Evolutionary conservation across 2,113 vertebrate species (phyloP).

Genomic region (Xenopus laevis): DNA sequence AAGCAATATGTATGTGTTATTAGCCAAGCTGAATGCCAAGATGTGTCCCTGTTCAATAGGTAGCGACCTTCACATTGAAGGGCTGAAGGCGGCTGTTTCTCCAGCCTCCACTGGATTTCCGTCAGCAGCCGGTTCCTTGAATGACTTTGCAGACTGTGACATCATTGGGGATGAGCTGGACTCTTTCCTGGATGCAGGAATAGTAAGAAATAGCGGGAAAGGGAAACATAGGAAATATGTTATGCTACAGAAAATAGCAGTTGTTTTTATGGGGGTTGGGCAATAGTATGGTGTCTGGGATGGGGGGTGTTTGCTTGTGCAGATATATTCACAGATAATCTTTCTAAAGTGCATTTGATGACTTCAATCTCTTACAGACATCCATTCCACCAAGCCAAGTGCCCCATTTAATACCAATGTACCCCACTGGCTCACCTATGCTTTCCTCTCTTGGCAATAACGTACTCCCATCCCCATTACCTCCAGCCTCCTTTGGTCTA

Average conservation of each 20-base stretch:
- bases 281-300: too few species aligned
- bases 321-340: neutral
- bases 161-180: constrained; percentile 88
- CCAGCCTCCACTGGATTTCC: constrained; percentile 54
- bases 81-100: constrained; percentile 58
- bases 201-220: constrained; percentile 60
- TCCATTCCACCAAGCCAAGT: constrained; percentile 74
- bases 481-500: constrained; percentile 71
- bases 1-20: too few species aligned
- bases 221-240: too few species aligned
- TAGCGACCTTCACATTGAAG: constrained; percentile 55
- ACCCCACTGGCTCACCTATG: constrained; percentile 64
- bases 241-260: too few species aligned
- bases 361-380: neutral
- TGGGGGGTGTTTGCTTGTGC: neutral
- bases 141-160: constrained; percentile 75
- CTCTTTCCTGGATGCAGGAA: constrained; percentile 76
- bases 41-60: constrained; percentile 52
- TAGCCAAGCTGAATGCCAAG: too few species aligned
- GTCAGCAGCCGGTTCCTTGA: constrained; percentile 62
- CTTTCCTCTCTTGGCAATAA: constrained; percentile 72
- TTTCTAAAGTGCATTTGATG: neutral
- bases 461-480: constrained; percentile 68
- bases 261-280: too few species aligned
- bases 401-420: constrained; percentile 72